Evolutionary conservation across 2,113 vertebrate species (phyloP).

Genomic region (Chaetorhynchus papuensis): DNA sequence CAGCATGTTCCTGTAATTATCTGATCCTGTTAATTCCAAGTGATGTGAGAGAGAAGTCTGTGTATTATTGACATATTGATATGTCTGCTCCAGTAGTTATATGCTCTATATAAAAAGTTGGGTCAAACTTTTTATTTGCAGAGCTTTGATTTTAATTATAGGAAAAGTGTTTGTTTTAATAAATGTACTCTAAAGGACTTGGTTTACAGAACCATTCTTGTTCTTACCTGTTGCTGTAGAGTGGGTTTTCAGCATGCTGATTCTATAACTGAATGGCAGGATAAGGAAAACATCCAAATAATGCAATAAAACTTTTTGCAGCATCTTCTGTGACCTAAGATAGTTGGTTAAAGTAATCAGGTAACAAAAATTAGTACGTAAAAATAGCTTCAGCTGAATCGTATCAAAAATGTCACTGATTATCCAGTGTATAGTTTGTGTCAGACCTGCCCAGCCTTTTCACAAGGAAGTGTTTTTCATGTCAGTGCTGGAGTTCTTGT

Average conservation of each 20-base stretch:
- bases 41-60: background rate
- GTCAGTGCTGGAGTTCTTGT: background rate
- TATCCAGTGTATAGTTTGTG: background rate
- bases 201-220: background rate
- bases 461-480: accelerated
- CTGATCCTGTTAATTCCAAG: background rate
- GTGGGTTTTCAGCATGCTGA: background rate
- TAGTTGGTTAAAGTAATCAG: background rate
- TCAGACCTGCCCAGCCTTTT: background rate
- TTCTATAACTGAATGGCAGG: background rate
- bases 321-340: background rate
- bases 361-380: background rate
- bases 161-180: background rate
- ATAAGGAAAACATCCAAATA: background rate
- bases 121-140: background rate
- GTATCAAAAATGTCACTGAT: accelerated
- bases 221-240: background rate
- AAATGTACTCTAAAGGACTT: background rate
- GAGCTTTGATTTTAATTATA: background rate
- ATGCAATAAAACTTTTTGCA: background rate
- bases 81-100: background rate
- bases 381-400: background rate
- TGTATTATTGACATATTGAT: background rate
- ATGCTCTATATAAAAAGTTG: background rate
- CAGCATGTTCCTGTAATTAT: background rate